Conservation (phyloP, 2,888 invertebrate species). For the Xiphydria camelus region DNA sequence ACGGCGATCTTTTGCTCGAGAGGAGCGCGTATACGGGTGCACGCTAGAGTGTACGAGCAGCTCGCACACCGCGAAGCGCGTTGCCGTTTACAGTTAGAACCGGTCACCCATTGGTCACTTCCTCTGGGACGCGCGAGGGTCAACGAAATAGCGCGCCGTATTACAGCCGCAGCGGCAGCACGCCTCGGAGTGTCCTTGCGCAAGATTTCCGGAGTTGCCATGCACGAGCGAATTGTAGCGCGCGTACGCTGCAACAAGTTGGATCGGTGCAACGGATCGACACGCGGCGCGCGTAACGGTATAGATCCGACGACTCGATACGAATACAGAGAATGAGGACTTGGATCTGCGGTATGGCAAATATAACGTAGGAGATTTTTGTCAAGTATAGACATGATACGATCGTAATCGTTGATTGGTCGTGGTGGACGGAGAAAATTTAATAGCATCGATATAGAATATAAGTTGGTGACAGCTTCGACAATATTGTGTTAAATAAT, state of each 20-base stretch:
- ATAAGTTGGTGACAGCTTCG: too few relatives aligned
- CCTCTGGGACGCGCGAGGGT: neutral
- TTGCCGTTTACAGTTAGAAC: slow-evolving; percentile 2
- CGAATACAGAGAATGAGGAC: too few relatives aligned
- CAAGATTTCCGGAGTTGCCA: slow-evolving; percentile 36
- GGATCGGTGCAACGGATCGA: slow-evolving; percentile 36
- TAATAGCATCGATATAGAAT: too few relatives aligned
- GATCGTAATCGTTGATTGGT: too few relatives aligned
- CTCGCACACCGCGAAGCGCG: neutral
- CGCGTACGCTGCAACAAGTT: slow-evolving; percentile 1
- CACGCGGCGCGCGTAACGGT: too few relatives aligned
- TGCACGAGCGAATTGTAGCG: slow-evolving; percentile 20
- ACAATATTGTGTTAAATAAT: too few relatives aligned
- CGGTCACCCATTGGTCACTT: neutral
- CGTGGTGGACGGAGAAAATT: too few relatives aligned
- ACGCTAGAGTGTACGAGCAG: neutral
- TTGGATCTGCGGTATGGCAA: too few relatives aligned
- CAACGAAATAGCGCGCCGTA: neutral
- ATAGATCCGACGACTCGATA: slow-evolving; percentile 40
- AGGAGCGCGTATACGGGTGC: too few relatives aligned
- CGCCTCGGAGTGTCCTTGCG: slow-evolving; percentile 3
- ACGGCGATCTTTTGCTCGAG: too few relatives aligned
- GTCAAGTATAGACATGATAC: too few relatives aligned
- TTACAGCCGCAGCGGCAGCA: neutral
- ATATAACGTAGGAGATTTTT: too few relatives aligned